phyloP scores from a whole-genome alignment of 1,140 invertebrate genomes.

The Muscidifurax raptorellus region DNA sequence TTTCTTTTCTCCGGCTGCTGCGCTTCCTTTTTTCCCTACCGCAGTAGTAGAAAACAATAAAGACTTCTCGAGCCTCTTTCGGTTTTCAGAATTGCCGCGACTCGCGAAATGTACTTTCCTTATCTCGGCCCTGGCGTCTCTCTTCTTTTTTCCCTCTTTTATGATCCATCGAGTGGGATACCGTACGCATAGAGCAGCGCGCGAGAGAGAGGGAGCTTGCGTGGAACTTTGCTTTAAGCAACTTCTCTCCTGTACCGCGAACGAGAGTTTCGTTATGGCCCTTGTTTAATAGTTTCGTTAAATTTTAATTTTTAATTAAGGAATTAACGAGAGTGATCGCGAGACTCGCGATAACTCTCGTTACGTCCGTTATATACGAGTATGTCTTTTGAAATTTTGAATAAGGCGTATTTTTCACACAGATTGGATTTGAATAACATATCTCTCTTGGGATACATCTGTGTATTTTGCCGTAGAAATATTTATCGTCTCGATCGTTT shows the following conservation, averaged over 20 bases:
- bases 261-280: conserved; percentile 29
- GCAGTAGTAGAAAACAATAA: conserved; percentile 7
- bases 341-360: not conserved
- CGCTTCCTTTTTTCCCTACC: not conserved
- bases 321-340: conserved; percentile 26
- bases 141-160: conserved; percentile 7
- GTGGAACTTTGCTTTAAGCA: conserved; percentile 29
- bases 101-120: conserved; percentile 16
- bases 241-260: not conserved
- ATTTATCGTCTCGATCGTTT: no score
- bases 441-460: no score
- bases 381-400: not conserved
- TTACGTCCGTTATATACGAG: not conserved
- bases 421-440: no score
- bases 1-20: not conserved
- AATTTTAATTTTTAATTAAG: conserved; percentile 40
- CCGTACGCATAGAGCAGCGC: not conserved
- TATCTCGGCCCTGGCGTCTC: conserved; percentile 4
- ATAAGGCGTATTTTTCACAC: not conserved
- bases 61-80: conserved; percentile 21
- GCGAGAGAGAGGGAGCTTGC: not conserved
- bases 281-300: conserved; percentile 35
- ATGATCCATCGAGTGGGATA: conserved; percentile 34
- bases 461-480: no score
- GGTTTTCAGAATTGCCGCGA: conserved; percentile 24